Percentiles rank a stretch among this genome's conserved stretches.
Conservation (phyloP, 53 echinoderm and acorn worm species). For the Pentamera pediparva region DNA sequence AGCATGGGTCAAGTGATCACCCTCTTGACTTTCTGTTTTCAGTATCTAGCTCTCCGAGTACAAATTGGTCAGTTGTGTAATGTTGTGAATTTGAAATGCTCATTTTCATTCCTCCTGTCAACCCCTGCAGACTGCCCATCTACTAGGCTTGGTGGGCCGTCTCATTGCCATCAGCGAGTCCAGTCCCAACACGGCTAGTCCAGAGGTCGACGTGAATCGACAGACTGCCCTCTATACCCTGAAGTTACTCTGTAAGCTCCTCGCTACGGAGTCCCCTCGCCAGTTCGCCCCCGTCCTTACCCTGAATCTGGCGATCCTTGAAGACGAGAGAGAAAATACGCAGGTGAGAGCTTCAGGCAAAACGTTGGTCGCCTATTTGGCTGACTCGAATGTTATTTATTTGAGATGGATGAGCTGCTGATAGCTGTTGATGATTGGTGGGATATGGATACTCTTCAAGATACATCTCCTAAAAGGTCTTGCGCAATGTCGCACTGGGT, state of each 20-base stretch:
- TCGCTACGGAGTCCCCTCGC: slow-evolving; percentile 46
- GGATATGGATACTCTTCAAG: no score
- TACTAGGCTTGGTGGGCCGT: slow-evolving; percentile 46
- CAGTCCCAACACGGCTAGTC: slow-evolving; percentile 25
- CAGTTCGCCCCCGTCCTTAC: slow-evolving; percentile 57
- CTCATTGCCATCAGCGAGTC: slow-evolving; percentile 54
- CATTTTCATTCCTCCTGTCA: neutral
- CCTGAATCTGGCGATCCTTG: slow-evolving; percentile 46
- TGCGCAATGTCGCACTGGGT: no score
- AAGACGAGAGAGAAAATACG: slow-evolving; percentile 37
- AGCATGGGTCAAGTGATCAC: no score
- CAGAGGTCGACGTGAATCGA: slow-evolving; percentile 69
- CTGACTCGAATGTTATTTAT: no score
- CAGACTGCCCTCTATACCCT: slow-evolving; percentile 98
- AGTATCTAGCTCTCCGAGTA: no score
- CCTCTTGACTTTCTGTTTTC: no score
- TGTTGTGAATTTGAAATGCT: neutral
- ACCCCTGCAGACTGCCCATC: slow-evolving; percentile 36
- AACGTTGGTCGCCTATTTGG: no score
- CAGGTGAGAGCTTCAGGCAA: slow-evolving; percentile 46
- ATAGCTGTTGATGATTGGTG: no score
- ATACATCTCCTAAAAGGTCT: no score
- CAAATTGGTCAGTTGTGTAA: no score
- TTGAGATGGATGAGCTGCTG: no score
- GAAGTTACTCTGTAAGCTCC: slow-evolving; percentile 72